Percentiles rank a stretch among this genome's conserved stretches.
phyloP scores from a whole-genome alignment of 2,888 invertebrate genomes.

The Eulithis prunata region DNA sequence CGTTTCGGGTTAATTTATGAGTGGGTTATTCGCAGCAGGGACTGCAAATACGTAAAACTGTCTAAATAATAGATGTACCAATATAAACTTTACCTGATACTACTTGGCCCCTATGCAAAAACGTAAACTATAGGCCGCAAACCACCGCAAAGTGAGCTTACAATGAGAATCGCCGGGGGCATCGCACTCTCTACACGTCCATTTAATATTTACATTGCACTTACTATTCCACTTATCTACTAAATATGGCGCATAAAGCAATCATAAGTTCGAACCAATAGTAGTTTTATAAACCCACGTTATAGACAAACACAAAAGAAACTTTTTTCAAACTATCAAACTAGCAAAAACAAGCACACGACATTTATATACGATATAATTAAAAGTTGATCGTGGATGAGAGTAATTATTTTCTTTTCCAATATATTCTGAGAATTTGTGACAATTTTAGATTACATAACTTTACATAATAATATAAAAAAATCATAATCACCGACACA shows the following conservation, averaged over 20 bases:
- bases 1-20: constrained; percentile 1
- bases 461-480: not conserved
- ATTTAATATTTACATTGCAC: constrained; percentile 35
- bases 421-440: too few species aligned
- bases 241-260: constrained; percentile 20
- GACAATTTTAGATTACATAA: not conserved
- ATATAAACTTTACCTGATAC: constrained; percentile 54
- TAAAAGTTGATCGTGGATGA: too few species aligned
- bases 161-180: constrained; percentile 57
- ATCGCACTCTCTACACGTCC: constrained; percentile 42
- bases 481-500: not conserved
- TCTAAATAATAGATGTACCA: constrained; percentile 10
- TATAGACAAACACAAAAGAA: too few species aligned
- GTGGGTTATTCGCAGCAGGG: not conserved
- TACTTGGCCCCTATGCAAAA: constrained; percentile 57
- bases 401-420: too few species aligned
- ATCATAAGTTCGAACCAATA: constrained; percentile 18
- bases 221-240: constrained; percentile 30
- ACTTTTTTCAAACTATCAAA: too few species aligned
- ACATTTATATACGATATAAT: too few species aligned
- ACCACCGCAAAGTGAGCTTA: constrained; percentile 67
- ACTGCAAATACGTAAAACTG: not conserved
- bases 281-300: constrained; percentile 1
- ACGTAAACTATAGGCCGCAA: constrained; percentile 57
- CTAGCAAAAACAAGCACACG: too few species aligned